Conservation (phyloP, 2,888 invertebrate genomes). For the Poecilobothrus nobilitatus region DNA sequence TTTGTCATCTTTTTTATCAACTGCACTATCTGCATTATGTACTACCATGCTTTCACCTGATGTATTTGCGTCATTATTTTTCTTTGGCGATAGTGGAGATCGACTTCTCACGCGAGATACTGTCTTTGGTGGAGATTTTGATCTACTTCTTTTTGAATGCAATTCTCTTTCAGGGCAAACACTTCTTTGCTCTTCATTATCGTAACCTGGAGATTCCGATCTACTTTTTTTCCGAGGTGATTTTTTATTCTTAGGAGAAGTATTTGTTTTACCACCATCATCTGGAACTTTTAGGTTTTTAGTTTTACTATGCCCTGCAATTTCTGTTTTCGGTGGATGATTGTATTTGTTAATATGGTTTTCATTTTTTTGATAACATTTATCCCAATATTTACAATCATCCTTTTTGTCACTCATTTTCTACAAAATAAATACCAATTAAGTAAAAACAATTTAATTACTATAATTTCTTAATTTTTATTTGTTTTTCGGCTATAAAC, state of each 20-base stretch:
- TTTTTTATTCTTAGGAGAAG: not conserved
- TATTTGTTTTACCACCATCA: slow-evolving; percentile 15
- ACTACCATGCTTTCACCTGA: slow-evolving; percentile 19
- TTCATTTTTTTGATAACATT: slow-evolving; percentile 76
- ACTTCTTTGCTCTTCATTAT: not conserved
- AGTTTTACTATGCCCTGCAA: not conserved
- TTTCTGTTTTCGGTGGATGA: slow-evolving; percentile 52
- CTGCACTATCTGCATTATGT: slow-evolving; percentile 24
- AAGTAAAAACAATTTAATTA: no score
- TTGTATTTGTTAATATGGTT: slow-evolving; percentile 64
- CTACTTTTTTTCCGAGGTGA: not conserved
- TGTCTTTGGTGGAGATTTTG: slow-evolving; percentile 11
- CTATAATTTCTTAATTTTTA: no score
- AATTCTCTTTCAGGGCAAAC: not conserved
- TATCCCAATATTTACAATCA: slow-evolving; percentile 66
- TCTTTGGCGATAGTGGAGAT: slow-evolving; percentile 28
- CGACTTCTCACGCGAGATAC: slow-evolving; percentile 14
- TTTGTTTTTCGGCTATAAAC: no score
- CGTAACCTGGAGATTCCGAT: not conserved
- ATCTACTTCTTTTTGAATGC: not conserved
- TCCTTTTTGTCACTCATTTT: slow-evolving; percentile 37
- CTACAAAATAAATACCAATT: no score
- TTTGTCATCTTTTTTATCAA: slow-evolving; percentile 10
- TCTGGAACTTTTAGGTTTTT: not conserved
- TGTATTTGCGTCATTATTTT: slow-evolving; percentile 1